Evolutionary conservation across 2,797 vertebrate species (phyloP), one percentile per base, ranked within the genome.

Genomic region (Mormyrus proboscirostris): DNA sequence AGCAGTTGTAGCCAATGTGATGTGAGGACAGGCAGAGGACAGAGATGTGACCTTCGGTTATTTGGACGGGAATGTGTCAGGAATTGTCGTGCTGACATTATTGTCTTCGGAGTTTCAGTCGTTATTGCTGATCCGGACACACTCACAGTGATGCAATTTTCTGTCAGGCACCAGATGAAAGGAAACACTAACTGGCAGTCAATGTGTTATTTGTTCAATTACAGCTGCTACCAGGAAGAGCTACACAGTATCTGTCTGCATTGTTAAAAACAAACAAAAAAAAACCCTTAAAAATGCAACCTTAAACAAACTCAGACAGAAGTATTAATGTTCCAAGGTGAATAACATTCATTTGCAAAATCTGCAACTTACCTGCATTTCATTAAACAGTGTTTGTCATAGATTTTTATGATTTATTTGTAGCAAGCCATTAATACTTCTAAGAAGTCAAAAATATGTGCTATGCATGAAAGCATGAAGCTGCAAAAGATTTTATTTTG

Each of bases 121-220:
- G 9, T 82, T 44, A 22, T 22, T 44, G 76, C 38, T 82, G 38
- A 86, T 86, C 49, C 4, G 41, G 84, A 55, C 2, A 55, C 84
- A 86, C 51, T 86, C 84, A 55, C 84, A 51, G 49, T 51, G 16
- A 33, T 86, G 84, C 49, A 33, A 47, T 86, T 86, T 33, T 33
- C 49, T 55, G 84, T 55, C 51, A 51, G 51, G 84, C 49, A 53
- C 12, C 84, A 86, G 84, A 51, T 51, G 29, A 86, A 86, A 86
- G 49, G 25, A 53, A 86, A 86, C 84, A 16, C 50, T 85, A 9
- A 44, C 76, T 85, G 84, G 51, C 49, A 53, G 5, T 55, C 50
- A 51, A 53, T 51, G 49, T 86, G 84, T 33, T 51, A 53, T 86
- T 86, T 86, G 84, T 53, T 86, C 84, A 86, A 51, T 86, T 86